Percentiles rank a stretch among this genome's conserved stretches.
Evolutionary conservation across 1,140 invertebrate genomes (phyloP).

Genomic region (Bombyx mandarina): DNA sequence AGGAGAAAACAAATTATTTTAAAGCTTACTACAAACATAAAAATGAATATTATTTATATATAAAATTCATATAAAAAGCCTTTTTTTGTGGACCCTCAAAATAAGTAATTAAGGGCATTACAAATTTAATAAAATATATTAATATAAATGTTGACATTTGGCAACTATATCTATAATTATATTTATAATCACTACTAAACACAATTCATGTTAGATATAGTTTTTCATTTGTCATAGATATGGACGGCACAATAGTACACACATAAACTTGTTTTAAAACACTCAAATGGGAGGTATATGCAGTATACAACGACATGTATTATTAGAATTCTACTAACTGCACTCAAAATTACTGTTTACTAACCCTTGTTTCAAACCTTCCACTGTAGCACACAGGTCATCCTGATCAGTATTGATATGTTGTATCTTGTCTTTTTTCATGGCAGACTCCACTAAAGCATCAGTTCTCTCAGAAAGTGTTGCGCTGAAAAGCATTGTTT

Average conservation of each 20-base stretch:
- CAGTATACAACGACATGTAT: too few species aligned
- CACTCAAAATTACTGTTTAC: slow-evolving; percentile 16
- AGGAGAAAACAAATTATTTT: slow-evolving; percentile 46
- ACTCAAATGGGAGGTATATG: too few species aligned
- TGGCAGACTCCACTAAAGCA: slow-evolving; percentile 79
- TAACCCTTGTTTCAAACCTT: slow-evolving; percentile 78
- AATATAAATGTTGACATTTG: too few species aligned
- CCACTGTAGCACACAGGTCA: slow-evolving; percentile 78
- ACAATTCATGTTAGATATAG: too few species aligned
- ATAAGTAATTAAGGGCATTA: neutral
- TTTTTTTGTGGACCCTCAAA: neutral
- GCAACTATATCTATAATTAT: too few species aligned
- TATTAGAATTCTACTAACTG: too few species aligned
- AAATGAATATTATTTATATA: neutral
- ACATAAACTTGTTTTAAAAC: too few species aligned
- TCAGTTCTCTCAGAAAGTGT: slow-evolving; percentile 85
- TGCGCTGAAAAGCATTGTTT: slow-evolving; percentile 90
- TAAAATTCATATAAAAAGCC: neutral
- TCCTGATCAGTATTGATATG: slow-evolving; percentile 79
- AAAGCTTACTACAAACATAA: neutral
- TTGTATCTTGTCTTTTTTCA: slow-evolving; percentile 82
- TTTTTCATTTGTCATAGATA: too few species aligned
- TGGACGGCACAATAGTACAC: too few species aligned
- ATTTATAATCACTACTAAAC: too few species aligned
- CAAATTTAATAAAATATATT: too few species aligned